Base-by-base conservation (phyloP, 2,113 vertebrate species). In the Nothobranchius furzeri region DNA sequence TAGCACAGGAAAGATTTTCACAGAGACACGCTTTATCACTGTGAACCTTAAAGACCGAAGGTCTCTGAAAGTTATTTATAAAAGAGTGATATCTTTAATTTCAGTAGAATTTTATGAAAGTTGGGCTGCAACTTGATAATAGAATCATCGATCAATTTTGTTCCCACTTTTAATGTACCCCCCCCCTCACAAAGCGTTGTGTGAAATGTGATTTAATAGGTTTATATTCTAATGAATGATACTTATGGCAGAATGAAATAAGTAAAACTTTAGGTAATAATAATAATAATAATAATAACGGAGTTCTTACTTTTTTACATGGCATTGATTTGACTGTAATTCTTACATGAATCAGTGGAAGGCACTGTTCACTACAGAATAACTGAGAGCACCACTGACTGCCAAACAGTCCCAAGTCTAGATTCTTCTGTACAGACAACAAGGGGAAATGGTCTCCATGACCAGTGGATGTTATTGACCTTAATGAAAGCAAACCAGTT, bases 281-380 rank as follows among this genome's bases (percentile, higher is more conserved):
- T 54, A 52, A 50, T 50, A 20, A 20, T 20, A 20, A 20, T 53
- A 14, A 11, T 42, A 15, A 6, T 54, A 52, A 50, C 47, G 24
- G 43, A 70, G 7, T 40, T 43, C 0, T 11, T 48, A 72, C 37
- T 30, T 57, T 62, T 78, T 63, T 6, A 69, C 52, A 69, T 61
- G 42, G 15, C 24, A 60, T 40, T 37, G 6, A 36, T 58, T 55
- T 46, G 37, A 67, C 53, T 90, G 89, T 66, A 87, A 72, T 93
- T 88, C 86, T 81, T 56, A 4, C n/a, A 62, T 49, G 35, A 62
- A 85, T 87, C 92, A 89, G 87, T 7, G 66, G 90, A 89, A 87
- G 91, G 92, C 89, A 74, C 82, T 90, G 88, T 89, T 85, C 83
- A 77, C 90, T 90, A 83, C 78, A 75, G 73, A 92, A 91, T 89